phyloP scores from a whole-genome alignment of 2,113 vertebrate genomes.

The Patagioenas fasciata region DNA sequence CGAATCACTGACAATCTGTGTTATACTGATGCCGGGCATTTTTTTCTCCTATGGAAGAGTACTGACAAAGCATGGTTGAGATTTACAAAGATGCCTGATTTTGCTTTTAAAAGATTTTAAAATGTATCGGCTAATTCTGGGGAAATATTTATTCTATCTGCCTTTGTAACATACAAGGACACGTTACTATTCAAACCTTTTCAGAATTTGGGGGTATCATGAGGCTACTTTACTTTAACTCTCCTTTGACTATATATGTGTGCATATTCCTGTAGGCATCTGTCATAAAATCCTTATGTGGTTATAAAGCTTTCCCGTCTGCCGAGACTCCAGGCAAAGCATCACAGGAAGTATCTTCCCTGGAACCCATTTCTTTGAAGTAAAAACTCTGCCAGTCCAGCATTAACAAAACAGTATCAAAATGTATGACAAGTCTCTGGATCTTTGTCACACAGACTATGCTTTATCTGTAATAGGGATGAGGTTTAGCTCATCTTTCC shows the following conservation, averaged over 20 bases:
- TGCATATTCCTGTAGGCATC: constrained; percentile 3
- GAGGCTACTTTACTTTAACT: neutral
- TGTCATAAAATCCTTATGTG: constrained; percentile 10
- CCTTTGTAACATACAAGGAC: neutral
- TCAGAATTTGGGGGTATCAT: neutral
- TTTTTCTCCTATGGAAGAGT: neutral
- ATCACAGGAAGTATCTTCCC: neutral
- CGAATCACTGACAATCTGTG: neutral
- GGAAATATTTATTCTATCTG: neutral
- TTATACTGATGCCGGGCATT: fast-evolving
- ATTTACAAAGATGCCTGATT: neutral
- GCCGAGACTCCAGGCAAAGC: constrained; percentile 11
- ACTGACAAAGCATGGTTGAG: neutral
- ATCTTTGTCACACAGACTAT: neutral
- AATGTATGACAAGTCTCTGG: neutral
- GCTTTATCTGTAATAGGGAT: neutral
- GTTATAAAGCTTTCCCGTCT: constrained; percentile 31
- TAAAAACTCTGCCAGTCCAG: constrained; percentile 1
- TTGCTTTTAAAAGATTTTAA: neutral
- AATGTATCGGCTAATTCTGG: neutral
- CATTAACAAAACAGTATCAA: constrained; percentile 22
- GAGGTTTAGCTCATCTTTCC: constrained; percentile 7
- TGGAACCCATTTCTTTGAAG: neutral
- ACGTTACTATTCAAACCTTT: neutral
- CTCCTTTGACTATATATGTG: neutral